These are phyloP conservation scores for Toxonevra muliebris DNA, from an alignment of 2,888 invertebrate genomes.

Conservation along the genomic window DNA sequence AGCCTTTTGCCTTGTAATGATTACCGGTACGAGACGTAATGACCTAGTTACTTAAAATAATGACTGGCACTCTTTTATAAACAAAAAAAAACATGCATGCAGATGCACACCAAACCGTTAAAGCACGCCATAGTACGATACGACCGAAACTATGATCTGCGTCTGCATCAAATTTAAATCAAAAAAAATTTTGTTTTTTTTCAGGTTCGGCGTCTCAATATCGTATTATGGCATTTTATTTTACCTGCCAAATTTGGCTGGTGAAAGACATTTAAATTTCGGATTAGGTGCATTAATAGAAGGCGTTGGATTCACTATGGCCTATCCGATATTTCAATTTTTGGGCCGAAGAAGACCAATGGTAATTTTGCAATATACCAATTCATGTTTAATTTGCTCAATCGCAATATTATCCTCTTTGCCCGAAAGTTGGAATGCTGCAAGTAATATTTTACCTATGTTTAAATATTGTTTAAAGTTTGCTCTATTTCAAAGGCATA, in stretches of 20 bases:
- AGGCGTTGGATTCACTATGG: constrained; percentile 61
- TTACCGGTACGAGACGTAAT: too few species aligned
- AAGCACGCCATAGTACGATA: too few species aligned
- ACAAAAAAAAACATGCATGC: too few species aligned
- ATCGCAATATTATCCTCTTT: constrained; percentile 53
- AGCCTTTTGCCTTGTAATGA: too few species aligned
- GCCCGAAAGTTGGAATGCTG: constrained; percentile 19
- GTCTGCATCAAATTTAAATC: too few species aligned
- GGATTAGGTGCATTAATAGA: constrained; percentile 67
- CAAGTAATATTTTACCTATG: constrained; percentile 24
- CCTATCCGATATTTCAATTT: constrained; percentile 59
- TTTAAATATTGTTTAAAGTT: too few species aligned
- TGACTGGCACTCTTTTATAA: too few species aligned
- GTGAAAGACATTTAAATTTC: constrained; percentile 66
- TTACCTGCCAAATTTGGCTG: constrained; percentile 62
- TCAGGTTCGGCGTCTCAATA: constrained; percentile 62
- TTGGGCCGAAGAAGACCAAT: constrained; percentile 65
- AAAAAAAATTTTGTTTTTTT: not conserved
- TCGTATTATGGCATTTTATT: constrained; percentile 65
- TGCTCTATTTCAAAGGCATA: not conserved
- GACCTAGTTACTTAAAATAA: too few species aligned
- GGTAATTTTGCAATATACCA: constrained; percentile 61
- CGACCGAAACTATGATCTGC: too few species aligned
- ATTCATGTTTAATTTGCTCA: constrained; percentile 61
- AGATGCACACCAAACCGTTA: too few species aligned